A percentile compares a stretch with the other conserved stretches of the same genome.
Conservation (phyloP, 2,797 vertebrate species). For the Pseudocheirus occidentalis region DNA sequence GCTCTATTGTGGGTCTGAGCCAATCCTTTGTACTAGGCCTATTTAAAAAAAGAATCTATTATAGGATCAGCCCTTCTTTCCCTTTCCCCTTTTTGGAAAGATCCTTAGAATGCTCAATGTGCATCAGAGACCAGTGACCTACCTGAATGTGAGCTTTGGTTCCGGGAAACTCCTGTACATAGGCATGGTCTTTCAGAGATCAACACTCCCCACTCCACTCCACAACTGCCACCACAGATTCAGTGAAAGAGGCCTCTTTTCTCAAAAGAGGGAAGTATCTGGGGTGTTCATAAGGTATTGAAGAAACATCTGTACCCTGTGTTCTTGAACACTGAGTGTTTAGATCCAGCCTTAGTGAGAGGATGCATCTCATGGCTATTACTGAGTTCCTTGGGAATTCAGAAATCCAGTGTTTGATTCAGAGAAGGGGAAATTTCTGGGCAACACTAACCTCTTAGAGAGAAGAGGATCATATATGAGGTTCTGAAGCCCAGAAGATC, state of each 20-base stretch:
- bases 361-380: neutral
- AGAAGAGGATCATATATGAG: neutral
- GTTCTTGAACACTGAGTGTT: neutral
- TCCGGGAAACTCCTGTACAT: neutral
- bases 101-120: neutral
- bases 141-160: neutral
- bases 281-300: neutral
- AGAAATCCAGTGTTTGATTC: neutral
- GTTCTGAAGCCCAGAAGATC: neutral
- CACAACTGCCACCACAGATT: neutral
- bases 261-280: neutral
- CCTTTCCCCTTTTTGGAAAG: neutral
- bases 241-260: neutral
- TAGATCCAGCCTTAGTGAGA: neutral
- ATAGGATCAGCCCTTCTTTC: neutral
- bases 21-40: neutral
- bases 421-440: neutral
- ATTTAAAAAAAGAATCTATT: neutral
- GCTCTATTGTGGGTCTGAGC: neutral
- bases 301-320: neutral
- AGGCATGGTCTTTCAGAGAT: neutral
- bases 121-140: neutral
- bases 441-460: neutral
- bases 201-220: neutral
- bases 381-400: neutral